Percentiles rank a stretch among this genome's conserved stretches.
Evolutionary conservation across 2,888 invertebrate genomes (phyloP).

Genomic region (Andricus curvator): DNA sequence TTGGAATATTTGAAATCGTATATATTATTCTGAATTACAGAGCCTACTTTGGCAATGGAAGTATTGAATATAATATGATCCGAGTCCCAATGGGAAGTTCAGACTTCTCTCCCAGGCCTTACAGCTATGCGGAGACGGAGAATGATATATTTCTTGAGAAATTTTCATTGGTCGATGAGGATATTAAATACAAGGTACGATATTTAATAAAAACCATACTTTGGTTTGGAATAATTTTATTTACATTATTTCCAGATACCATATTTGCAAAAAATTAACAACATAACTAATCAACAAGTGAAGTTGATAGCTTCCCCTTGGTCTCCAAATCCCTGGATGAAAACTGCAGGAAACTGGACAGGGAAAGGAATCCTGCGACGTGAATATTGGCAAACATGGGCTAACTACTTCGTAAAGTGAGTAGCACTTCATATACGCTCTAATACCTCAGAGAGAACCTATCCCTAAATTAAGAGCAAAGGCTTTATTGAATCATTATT

Average conservation of each 20-base stretch:
- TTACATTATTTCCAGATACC: slow-evolving; percentile 75
- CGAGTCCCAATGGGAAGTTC: slow-evolving; percentile 91
- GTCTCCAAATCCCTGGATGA: slow-evolving; percentile 87
- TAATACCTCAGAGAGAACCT: neutral
- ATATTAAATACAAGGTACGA: slow-evolving; percentile 81
- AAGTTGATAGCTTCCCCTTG: slow-evolving; percentile 82
- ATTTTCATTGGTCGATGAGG: slow-evolving; percentile 85
- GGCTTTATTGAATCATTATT: neutral
- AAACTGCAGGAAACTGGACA: slow-evolving; percentile 72
- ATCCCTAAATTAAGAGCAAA: neutral
- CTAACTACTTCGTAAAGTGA: slow-evolving; percentile 86
- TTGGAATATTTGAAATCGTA: neutral
- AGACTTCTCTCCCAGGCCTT: slow-evolving; percentile 90
- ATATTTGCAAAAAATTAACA: slow-evolving; percentile 78
- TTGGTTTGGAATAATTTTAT: neutral
- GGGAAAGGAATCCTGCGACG: slow-evolving; percentile 71
- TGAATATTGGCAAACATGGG: slow-evolving; percentile 87
- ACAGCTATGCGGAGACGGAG: slow-evolving; percentile 88
- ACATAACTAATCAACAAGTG: slow-evolving; percentile 76
- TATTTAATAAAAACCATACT: neutral
- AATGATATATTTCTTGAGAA: slow-evolving; percentile 82
- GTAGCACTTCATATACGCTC: neutral
- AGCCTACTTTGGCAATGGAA: slow-evolving; percentile 85
- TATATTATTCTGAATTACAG: slow-evolving; percentile 77
- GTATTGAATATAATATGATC: slow-evolving; percentile 88